Base-by-base conservation (phyloP, 2,797 vertebrate species). In the Xenopus petersii region DNA sequence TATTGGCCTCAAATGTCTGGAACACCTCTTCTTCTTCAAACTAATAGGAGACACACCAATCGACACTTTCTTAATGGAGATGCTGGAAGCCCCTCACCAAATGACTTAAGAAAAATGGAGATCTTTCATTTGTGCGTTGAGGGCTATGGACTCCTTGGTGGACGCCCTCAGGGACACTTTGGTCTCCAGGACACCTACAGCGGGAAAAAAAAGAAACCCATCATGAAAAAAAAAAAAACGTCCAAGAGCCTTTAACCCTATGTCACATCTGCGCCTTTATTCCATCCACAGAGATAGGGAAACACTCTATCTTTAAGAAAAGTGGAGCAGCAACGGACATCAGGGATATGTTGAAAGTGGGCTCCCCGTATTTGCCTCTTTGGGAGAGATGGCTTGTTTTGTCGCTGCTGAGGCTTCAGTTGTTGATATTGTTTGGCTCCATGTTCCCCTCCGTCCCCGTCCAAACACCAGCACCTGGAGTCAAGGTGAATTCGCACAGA, bases 11-110 rank as follows among this genome's bases (percentile, higher is more conserved):
- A 98, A 99, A 89, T 99, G 98, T 90, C 90, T 99, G 87, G 98
- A 99, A 85, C 98, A 99, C 81, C 91, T 99, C 70, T 99, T 99
- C 89, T 99, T 98, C 89, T 99, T 99, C 92, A 99, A 99, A 85
- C 95, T 98, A 86, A 99, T 98, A 79, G 97, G 98, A 0, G 98
- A 99, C 92, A 99, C 98, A 4, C 98, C 98, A 49, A 99, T 99
- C 6, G 98, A 99, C 93, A 99, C 97, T 85, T 99, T 99, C 90
- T 88, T 99, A 84, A 98, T 99, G 98, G 98, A 99, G 88, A 99
- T 99, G 98, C 92, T 99, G 85, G 98, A 99, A 85, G 96, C 97
- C 0, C 98, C 98, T 0, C 97, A 99, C 88, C 98, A 99, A 89
- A 94, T 97, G 94, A 98, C 97, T 89, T 98, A 96, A 91, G 86